A percentile compares a stretch with the other conserved stretches of the same genome.
phyloP scores from a whole-genome alignment of 2,888 invertebrate species.

The Notodonta dromedarius region DNA sequence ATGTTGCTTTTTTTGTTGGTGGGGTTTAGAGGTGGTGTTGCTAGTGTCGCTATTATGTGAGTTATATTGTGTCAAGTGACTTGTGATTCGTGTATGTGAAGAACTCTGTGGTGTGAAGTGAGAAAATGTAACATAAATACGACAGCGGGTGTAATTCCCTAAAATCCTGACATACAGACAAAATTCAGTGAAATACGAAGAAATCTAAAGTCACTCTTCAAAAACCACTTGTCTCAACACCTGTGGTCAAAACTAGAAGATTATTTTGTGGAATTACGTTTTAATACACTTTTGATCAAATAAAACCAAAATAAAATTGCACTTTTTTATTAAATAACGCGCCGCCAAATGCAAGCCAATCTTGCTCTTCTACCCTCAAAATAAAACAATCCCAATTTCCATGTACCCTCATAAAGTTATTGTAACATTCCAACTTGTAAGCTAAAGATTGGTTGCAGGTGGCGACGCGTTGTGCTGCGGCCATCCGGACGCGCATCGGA shows the following conservation, averaged over 20 bases:
- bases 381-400: background rate
- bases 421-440: slow-evolving; percentile 27
- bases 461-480: slow-evolving; percentile 66
- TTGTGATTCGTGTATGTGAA: background rate
- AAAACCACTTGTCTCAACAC: too few relatives aligned
- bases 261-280: too few relatives aligned
- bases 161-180: background rate
- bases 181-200: background rate
- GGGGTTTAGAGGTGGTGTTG: slow-evolving; percentile 24
- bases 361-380: slow-evolving; percentile 26
- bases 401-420: background rate
- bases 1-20: slow-evolving; percentile 26
- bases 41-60: background rate
- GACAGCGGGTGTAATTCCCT: background rate
- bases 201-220: too few relatives aligned
- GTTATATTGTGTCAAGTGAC: background rate
- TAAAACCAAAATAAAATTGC: background rate
- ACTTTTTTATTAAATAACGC: slow-evolving; percentile 25
- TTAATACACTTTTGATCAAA: background rate
- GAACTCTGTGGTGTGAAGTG: background rate
- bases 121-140: background rate
- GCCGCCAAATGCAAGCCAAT: slow-evolving; percentile 66
- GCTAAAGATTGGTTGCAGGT: slow-evolving; percentile 76
- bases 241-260: too few relatives aligned
- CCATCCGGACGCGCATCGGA: slow-evolving; percentile 67